Evolutionary conservation across 2,797 vertebrate genomes (phyloP).

Genomic region (Sebastes ruberrimus): DNA sequence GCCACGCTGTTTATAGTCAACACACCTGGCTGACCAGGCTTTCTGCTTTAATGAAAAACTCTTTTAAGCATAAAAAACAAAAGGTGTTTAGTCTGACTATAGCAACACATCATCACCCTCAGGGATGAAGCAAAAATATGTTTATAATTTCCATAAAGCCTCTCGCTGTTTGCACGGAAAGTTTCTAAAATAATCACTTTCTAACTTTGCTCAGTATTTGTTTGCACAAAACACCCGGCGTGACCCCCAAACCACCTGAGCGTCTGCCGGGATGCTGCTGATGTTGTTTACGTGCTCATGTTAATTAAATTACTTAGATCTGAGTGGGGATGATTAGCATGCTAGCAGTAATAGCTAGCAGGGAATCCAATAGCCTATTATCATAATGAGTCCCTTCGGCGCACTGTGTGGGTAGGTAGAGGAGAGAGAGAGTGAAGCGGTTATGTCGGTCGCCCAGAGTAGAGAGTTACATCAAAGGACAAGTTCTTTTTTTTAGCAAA

Average conservation of each 20-base stretch:
- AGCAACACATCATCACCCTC: neutral
- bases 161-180: conserved; percentile 1
- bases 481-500: conserved; percentile 21
- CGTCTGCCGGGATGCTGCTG: conserved; percentile 29
- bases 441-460: conserved; percentile 23
- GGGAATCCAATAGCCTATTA: conserved; percentile 72
- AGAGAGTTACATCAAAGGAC: conserved; percentile 51
- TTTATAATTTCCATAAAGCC: neutral
- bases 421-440: conserved; percentile 1
- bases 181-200: conserved; percentile 13
- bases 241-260: conserved; percentile 30
- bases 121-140: conserved; percentile 4
- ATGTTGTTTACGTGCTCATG: conserved; percentile 64
- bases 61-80: conserved; percentile 1
- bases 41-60: conserved; percentile 10
- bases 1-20: conserved; percentile 8
- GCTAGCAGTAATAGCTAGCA: conserved; percentile 71
- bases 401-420: conserved; percentile 30
- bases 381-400: conserved; percentile 70
- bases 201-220: conserved; percentile 17
- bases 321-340: conserved; percentile 70
- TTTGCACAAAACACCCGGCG: conserved; percentile 32
- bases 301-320: conserved; percentile 74
- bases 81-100: neutral
- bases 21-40: conserved; percentile 27